These are phyloP conservation scores for Chionodraco myersi DNA, from an alignment of 2,113 vertebrate species.

Conservation along the genomic window DNA sequence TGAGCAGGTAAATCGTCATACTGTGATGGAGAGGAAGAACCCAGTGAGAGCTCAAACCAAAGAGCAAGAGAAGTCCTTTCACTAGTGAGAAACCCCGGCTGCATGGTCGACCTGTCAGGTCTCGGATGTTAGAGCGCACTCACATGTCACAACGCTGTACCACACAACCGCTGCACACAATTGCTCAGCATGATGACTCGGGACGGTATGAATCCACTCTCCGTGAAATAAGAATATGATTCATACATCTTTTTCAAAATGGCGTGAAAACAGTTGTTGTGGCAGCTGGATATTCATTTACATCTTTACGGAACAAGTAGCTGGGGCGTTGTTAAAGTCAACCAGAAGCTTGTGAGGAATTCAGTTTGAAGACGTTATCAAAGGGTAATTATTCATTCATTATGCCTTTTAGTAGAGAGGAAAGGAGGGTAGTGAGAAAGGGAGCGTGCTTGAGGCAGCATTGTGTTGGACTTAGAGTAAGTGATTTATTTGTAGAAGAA, in stretches of 20 bases:
- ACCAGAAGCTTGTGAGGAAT: slow-evolving; percentile 52
- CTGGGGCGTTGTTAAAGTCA: slow-evolving; percentile 45
- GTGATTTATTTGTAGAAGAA: slow-evolving; percentile 28
- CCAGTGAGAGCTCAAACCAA: neutral
- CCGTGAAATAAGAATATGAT: neutral
- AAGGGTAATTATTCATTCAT: slow-evolving; percentile 63
- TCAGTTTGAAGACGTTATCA: slow-evolving; percentile 69
- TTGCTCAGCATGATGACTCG: slow-evolving; percentile 23
- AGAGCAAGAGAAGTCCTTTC: neutral
- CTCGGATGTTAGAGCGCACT: neutral
- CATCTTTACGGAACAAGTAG: slow-evolving; percentile 55
- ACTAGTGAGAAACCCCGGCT: neutral
- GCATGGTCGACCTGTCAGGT: slow-evolving; percentile 14
- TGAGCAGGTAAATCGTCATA: neutral
- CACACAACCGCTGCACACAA: neutral
- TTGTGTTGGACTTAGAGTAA: slow-evolving; percentile 32
- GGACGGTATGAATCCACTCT: neutral
- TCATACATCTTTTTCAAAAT: slow-evolving; percentile 20
- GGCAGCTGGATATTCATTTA: slow-evolving; percentile 45
- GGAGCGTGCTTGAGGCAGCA: neutral
- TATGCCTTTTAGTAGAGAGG: slow-evolving; percentile 40
- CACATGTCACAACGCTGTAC: slow-evolving; percentile 9
- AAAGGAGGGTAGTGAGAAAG: slow-evolving; percentile 23
- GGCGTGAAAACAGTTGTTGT: slow-evolving; percentile 37
- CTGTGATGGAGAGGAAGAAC: neutral